phyloP scores from a whole-genome alignment of 2,888 invertebrate genomes.

The Eristalis intricaria region DNA sequence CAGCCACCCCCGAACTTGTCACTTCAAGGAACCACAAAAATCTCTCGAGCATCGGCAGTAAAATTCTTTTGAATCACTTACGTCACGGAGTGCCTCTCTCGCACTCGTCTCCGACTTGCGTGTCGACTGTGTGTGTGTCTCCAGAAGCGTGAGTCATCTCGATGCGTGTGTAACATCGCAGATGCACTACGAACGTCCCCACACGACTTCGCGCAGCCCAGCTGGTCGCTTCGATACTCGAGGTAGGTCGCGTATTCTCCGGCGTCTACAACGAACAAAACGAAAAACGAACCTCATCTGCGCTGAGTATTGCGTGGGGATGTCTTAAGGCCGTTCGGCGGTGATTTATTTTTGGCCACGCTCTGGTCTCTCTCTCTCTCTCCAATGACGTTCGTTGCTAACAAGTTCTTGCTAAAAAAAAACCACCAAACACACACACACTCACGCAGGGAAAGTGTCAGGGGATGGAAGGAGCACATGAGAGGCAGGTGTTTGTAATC shows the following conservation, averaged over 20 bases:
- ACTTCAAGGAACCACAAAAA: background rate
- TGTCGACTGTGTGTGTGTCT: background rate
- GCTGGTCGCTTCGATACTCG: background rate
- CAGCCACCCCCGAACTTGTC: background rate
- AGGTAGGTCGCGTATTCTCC: background rate
- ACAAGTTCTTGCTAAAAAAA: background rate
- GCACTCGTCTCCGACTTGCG: background rate
- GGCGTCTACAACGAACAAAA: background rate
- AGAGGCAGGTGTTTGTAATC: conserved; percentile 30
- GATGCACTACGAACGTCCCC: background rate
- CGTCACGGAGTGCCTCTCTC: background rate
- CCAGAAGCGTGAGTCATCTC: background rate
- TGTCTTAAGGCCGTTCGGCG: background rate
- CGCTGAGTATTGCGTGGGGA: background rate
- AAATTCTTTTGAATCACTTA: background rate
- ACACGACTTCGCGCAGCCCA: background rate
- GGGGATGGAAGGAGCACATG: conserved; percentile 9
- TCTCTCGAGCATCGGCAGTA: background rate
- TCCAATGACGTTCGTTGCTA: background rate
- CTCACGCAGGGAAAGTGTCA: background rate
- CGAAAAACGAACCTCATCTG: background rate
- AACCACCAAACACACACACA: background rate
- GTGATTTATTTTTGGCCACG: background rate
- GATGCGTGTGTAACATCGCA: background rate
- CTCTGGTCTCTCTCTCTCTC: background rate